A percentile compares a stretch with the other conserved stretches of the same genome.
Evolutionary conservation across 2,888 invertebrate genomes (phyloP).

Genomic region (Crepidodera aurea): DNA sequence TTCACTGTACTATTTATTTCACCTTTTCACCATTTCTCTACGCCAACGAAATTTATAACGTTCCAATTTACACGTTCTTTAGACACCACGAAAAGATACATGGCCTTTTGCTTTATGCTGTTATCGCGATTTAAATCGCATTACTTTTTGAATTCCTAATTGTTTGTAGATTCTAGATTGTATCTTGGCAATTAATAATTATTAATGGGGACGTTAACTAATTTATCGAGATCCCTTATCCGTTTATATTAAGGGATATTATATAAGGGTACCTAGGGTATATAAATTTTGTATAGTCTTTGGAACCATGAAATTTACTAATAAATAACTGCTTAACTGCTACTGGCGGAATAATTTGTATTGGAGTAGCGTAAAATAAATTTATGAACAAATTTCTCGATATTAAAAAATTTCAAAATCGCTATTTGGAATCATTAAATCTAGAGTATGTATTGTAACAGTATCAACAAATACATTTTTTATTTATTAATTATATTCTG

Average conservation of each 20-base stretch:
- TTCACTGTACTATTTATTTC: conserved; percentile 17
- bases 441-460: too few relatives aligned
- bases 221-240: conserved; percentile 17
- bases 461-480: too few relatives aligned
- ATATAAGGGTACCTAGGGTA: neutral
- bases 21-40: conserved; percentile 20
- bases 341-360: neutral
- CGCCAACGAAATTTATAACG: conserved; percentile 32
- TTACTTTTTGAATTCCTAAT: conserved; percentile 28
- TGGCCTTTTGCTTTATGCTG: conserved; percentile 25
- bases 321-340: neutral
- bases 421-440: too few relatives aligned
- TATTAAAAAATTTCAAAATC: too few relatives aligned
- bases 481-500: too few relatives aligned
- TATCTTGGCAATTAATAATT: conserved; percentile 26
- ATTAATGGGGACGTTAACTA: conserved; percentile 18
- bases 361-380: too few relatives aligned
- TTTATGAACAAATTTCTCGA: too few relatives aligned
- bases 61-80: conserved; percentile 35
- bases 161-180: conserved; percentile 22
- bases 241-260: neutral
- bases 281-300: conserved; percentile 4
- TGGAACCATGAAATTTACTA: conserved; percentile 11
- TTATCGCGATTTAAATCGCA: conserved; percentile 25
- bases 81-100: conserved; percentile 22